Evolutionary conservation across 92 coral and sea anemone genomes (phyloP).

Genomic region (Meandrina meandrites): DNA sequence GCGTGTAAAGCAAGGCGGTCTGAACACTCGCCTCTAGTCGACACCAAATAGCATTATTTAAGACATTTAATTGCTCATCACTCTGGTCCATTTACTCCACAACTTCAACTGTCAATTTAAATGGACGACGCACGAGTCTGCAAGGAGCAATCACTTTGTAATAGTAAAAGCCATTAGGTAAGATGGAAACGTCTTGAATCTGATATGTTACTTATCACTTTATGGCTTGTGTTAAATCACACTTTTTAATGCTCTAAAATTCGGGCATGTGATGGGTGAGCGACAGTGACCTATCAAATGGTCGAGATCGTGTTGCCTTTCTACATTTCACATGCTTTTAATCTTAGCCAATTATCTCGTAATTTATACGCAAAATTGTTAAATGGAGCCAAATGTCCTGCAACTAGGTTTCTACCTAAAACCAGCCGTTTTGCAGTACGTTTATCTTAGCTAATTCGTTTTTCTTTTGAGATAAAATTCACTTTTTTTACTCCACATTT

Average conservation of each 20-base stretch:
- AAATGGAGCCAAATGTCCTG: not conserved
- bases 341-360: not conserved
- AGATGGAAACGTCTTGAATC: not conserved
- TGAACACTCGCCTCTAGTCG: not conserved
- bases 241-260: conserved; percentile 1
- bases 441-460: not conserved
- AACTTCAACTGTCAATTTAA: not conserved
- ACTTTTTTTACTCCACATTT: too few relatives aligned
- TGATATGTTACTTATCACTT: not conserved
- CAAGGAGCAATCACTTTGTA: not conserved
- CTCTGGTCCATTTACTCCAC: not conserved
- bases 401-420: not conserved
- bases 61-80: not conserved
- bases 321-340: not conserved
- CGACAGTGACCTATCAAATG: not conserved
- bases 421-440: not conserved
- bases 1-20: too few relatives aligned
- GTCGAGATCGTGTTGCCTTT: not conserved
- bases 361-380: not conserved
- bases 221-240: not conserved
- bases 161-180: conserved; percentile 11
- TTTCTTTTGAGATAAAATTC: not conserved
- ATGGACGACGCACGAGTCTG: not conserved
- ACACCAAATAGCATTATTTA: not conserved
- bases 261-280: not conserved